Percentiles rank a stretch among this genome's conserved stretches.
These are phyloP conservation scores for Episyrphus balteatus DNA, from an alignment of 1,140 invertebrate genomes.

Conservation along the genomic window DNA sequence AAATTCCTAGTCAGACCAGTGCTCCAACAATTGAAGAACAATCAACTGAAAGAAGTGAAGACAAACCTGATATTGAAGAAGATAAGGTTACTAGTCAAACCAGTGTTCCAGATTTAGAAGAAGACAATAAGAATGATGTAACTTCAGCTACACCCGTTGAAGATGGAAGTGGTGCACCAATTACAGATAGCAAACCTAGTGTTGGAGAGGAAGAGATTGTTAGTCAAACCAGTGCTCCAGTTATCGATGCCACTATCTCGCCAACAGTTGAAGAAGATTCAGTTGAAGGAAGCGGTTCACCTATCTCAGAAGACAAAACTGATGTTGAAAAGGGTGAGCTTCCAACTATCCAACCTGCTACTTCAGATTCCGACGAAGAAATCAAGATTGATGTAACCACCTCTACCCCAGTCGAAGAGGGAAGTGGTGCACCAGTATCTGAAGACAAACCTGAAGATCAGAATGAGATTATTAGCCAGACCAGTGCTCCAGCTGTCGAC, in stretches of 20 bases:
- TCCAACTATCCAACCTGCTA: neutral
- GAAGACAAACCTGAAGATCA: neutral
- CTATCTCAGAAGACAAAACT: neutral
- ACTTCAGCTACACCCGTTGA: neutral
- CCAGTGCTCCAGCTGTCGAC: too few species aligned
- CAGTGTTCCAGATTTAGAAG: conserved; percentile 1
- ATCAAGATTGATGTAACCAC: conserved; percentile 7
- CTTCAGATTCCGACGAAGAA: conserved; percentile 7
- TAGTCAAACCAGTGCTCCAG: neutral
- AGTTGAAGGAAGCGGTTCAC: neutral
- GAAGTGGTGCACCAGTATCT: neutral
- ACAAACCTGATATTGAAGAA: too few species aligned
- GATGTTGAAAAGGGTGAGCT: neutral
- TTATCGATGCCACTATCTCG: neutral
- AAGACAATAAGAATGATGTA: neutral
- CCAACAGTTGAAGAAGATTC: conserved; percentile 5
- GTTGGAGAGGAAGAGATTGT: neutral
- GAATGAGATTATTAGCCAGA: neutral
- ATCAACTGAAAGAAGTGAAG: too few species aligned
- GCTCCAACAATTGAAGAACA: too few species aligned
- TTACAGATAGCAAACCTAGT: conserved; percentile 5
- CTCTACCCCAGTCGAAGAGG: neutral
- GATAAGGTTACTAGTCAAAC: too few species aligned
- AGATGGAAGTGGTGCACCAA: neutral
- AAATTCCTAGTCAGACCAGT: too few species aligned